Conservation (phyloP, 2,888 invertebrate genomes). For the Bombylius discolor region DNA sequence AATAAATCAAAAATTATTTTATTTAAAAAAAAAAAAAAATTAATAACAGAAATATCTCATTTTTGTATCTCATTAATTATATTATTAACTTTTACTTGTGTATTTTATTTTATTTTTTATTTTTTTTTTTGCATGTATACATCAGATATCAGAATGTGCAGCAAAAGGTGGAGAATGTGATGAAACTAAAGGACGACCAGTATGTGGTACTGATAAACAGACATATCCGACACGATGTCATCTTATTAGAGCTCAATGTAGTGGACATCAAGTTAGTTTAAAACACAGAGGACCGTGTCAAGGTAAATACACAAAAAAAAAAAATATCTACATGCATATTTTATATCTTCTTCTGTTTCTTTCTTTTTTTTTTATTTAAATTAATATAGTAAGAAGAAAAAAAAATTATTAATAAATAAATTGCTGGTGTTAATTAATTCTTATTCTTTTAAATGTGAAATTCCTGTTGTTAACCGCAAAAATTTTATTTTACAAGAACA, state of each 20-base stretch:
- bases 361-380: neutral
- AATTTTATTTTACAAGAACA: too few species aligned
- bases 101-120: too few species aligned
- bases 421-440: too few species aligned
- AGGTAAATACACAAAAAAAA: constrained; percentile 37
- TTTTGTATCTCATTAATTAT: too few species aligned
- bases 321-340: neutral
- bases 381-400: neutral
- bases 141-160: constrained; percentile 33
- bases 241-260: constrained; percentile 62
- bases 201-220: constrained; percentile 50
- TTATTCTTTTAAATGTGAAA: too few species aligned
- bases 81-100: too few species aligned
- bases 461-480: too few species aligned
- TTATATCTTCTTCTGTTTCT: neutral
- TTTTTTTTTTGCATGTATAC: neutral
- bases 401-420: too few species aligned
- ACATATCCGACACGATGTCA: constrained; percentile 74
- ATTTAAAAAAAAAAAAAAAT: too few species aligned
- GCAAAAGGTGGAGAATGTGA: constrained; percentile 36
- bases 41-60: too few species aligned
- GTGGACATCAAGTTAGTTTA: constrained; percentile 55
- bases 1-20: too few species aligned
- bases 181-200: constrained; percentile 33
- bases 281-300: constrained; percentile 62